Base-by-base conservation (phyloP, 2,113 vertebrate species). In the Mormyrus iriodes region DNA sequence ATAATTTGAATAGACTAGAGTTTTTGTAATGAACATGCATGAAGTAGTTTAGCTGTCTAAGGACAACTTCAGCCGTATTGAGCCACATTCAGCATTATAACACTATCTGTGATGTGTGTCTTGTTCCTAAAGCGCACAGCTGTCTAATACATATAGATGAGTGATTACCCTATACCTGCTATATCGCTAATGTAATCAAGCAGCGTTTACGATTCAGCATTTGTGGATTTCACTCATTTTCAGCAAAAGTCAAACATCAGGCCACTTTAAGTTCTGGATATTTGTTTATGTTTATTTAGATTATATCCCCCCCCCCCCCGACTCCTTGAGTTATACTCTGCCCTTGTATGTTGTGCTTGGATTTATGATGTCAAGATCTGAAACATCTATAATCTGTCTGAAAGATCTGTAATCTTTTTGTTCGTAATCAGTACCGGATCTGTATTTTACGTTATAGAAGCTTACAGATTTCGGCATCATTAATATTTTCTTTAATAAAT, bases 1-100 rank as follows among this genome's bases (percentile, higher is more conserved):
- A 90, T 86, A 76, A 87, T 87, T 87, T 86, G 52, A 82, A 49
- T 52, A 76, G 88, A 65, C 90, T 85, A 51, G 51, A 88, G 31
- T 87, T 83, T 76, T 61, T 65, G 69, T 89, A 86, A 83, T 86
- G 51, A 79, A 79, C 52, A 84, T 84, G 39, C 39, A 52, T 19
- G 27, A 86, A 87, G 39, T 24, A 17, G 35, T 87, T 42, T 87
- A 61, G 2, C 19, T 87, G 31, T 58, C 3, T 35, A 53, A 86
- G 24, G 46, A 48, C 49, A 86, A 48, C 82, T 84, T n/a, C 44
- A 84, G 44, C 44, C 44, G 17, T 84, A 84, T n/a, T 84, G 82
- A 84, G 44, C 82, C 35, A 44, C 48, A n/a, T 44, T 84, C 82
- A 84, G 82, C 42, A 42, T 79, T 79, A 79, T 69, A 27, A 82